Conservation (phyloP, 2,113 vertebrate species). For the Falco punctatus region DNA sequence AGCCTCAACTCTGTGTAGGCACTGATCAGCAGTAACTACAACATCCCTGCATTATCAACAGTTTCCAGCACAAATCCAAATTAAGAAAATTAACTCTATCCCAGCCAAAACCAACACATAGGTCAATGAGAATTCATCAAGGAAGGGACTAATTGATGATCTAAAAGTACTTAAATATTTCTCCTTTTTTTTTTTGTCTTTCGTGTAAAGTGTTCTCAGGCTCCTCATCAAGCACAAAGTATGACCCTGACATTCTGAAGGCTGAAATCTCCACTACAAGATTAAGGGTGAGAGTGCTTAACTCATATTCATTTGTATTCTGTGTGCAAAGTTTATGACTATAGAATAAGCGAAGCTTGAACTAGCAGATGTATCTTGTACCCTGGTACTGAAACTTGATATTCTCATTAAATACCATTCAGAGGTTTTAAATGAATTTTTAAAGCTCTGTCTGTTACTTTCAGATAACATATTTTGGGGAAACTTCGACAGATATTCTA, state of each 20-base stretch:
- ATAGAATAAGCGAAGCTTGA: not conserved
- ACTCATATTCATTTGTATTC: not conserved
- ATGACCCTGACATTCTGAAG: constrained; percentile 88
- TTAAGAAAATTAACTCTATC: too few relatives aligned
- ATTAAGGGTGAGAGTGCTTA: constrained; percentile 80
- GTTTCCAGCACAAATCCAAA: too few relatives aligned
- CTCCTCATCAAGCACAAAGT: constrained; percentile 88
- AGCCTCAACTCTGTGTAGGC: too few relatives aligned
- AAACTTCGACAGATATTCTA: not conserved
- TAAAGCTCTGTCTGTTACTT: not conserved
- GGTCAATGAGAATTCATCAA: not conserved
- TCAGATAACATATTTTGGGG: not conserved
- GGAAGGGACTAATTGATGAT: not conserved
- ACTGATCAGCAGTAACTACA: too few relatives aligned
- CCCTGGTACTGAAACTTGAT: not conserved
- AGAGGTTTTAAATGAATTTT: not conserved
- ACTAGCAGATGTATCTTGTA: not conserved
- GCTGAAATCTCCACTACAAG: constrained; percentile 88
- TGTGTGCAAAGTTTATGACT: not conserved
- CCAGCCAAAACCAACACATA: too few relatives aligned
- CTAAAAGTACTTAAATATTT: constrained; percentile 13
- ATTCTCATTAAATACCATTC: not conserved
- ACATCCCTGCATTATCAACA: too few relatives aligned
- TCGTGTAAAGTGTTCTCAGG: constrained; percentile 81
- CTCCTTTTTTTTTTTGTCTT: not conserved